Base-by-base conservation (phyloP, 1,140 invertebrate genomes). In the Elysia chlorotica region DNA sequence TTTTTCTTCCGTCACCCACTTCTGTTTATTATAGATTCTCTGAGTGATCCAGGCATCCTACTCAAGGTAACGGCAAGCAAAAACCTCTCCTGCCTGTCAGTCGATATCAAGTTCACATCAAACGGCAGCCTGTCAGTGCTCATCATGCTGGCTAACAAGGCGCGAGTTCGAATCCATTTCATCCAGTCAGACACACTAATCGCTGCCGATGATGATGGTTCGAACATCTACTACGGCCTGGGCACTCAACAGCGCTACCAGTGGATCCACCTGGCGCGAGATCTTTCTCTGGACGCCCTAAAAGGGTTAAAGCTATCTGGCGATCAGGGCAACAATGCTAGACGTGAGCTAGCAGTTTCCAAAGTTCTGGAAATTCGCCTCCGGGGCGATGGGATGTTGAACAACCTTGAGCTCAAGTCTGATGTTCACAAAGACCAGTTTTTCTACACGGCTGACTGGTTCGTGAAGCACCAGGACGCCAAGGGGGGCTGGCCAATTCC, bases 361-460 rank as follows among this genome's bases (percentile, higher is more conserved):
- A 10, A 57, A 59, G 54, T 81, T 53, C 77, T 76, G 36, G 75
- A 82, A 2, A 74, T 88, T 73, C 90, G 90, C 33, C 86, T 96
- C 25, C 90, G 91, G 73, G 96, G 96, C 54, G 88, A 91, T 73
- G 94, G 95, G 2, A 90, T 75, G 23, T 48, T 87, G 30, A 83
- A 87, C 62, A 87, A 88, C 72, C 69, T 87, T 14, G 84, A 82
- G 4, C n/a, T 87, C 28, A 76, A 82, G 0, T 72, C 76, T 0
- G 78, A 81, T n/a, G 81, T 78, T 14, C 95, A 96, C 88, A 85
- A 98, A 63, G 94, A 92, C 65, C 93, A 96, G 85, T 99, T 99
- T 89, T 95, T 93, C 81, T 92, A 94, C 83, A 93, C 96, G 2
- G 96, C 96, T 21, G 91, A 95, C 79, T 99, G 97, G 97, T 93